phyloP scores from a whole-genome alignment of 2,888 invertebrate species.

The Bellardia bayeri region DNA sequence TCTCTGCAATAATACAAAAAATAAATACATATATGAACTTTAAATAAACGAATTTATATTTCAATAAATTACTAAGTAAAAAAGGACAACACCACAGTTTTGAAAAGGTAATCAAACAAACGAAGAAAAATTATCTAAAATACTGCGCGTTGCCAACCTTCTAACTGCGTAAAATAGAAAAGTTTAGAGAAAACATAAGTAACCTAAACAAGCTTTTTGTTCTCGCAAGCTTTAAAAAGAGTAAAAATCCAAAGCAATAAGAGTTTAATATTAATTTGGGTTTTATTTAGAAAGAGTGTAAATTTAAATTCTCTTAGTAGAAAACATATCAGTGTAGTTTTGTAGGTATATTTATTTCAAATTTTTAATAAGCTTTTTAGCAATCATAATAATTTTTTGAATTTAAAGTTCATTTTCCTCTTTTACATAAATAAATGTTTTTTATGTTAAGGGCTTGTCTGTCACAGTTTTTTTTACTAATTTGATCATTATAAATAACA shows the following conservation, averaged over 20 bases:
- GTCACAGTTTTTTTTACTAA: no score
- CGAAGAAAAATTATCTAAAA: background rate
- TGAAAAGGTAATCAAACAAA: conserved; percentile 20
- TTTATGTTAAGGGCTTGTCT: no score
- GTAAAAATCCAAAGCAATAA: no score
- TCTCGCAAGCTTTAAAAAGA: no score
- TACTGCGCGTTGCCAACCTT: background rate
- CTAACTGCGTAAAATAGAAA: background rate
- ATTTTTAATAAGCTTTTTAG: background rate
- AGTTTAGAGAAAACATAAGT: background rate
- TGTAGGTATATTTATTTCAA: background rate
- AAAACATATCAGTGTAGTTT: background rate
- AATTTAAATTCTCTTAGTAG: background rate
- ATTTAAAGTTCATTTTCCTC: no score
- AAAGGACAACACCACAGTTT: conserved; percentile 72
- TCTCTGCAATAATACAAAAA: conserved; percentile 44
- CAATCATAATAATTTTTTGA: background rate
- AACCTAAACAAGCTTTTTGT: background rate
- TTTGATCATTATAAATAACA: no score
- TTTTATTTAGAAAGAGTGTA: background rate
- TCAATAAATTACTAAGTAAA: conserved; percentile 37
- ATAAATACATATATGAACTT: conserved; percentile 39
- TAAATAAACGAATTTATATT: conserved; percentile 11
- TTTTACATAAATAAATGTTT: no score
- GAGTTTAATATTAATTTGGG: background rate